Base-by-base conservation (phyloP, 2,888 invertebrate genomes). In the Campoplex nolae region DNA sequence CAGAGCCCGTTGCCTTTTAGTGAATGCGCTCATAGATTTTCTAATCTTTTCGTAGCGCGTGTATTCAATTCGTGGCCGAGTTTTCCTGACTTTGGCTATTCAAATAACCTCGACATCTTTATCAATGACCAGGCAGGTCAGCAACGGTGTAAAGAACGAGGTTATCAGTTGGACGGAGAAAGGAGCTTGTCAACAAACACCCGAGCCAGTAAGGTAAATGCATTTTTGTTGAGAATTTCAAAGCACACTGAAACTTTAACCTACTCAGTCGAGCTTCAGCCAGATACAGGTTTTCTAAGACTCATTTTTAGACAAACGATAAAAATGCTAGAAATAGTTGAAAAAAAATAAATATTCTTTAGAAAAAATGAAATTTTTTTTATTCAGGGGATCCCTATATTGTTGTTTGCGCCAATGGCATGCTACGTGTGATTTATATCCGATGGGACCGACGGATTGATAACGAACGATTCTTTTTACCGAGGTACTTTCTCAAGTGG, bases 401-500 rank as follows among this genome's bases (percentile, higher is more conserved):
- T 45, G 67, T 78, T 82, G 82, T 67, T 73, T 68, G 28, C 48
- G 71, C 18, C 13, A 80, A 68, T 80, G 51, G 67, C 28, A 23
- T 56, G 68, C 28, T 79, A 68, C 56, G 65, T 16, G 38, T 32
- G 23, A 23, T 35, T 38, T 28, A 45, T 32, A 35, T 42, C 56
- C 81, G 45, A 77, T 73, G 58, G 42, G 58, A 80, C 32, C 56
- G 48, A 82, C 76, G 70, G 86, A 88, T 88, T 85, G 86, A 88
- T 84, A 84, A 85, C 76, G 79, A 71, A 80, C 83, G 58, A 87
- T 88, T 84, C 70, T 42, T 78, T 82, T 83, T 71, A 83, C 70
- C 48, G 74, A 68, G 68, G 35, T 65, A 73, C 73, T 85, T 83
- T 80, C 77, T 83, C 85, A 76, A 70, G 45, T 56, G 71, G 28